Percentiles rank a stretch among this genome's conserved stretches.
phyloP scores from a whole-genome alignment of 1,140 invertebrate genomes.

The Bombyx mori region DNA sequence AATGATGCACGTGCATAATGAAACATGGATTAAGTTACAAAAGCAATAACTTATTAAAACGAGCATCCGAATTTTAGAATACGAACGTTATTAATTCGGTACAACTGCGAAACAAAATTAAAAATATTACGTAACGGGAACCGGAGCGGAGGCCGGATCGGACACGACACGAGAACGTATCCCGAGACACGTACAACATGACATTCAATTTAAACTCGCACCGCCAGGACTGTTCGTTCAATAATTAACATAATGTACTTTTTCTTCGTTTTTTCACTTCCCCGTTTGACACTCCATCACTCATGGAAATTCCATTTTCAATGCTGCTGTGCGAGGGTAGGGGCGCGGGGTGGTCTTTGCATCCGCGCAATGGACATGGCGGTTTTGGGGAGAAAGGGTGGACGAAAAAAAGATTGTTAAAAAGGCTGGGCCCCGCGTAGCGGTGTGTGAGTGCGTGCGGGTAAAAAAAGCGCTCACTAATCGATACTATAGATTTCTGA shows the following conservation, averaged over 20 bases:
- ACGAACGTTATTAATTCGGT: neutral
- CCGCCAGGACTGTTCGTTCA: constrained; percentile 48
- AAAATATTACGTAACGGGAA: constrained; percentile 14
- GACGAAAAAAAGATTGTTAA: constrained; percentile 70
- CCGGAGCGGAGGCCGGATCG: constrained; percentile 11
- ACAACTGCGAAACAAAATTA: neutral
- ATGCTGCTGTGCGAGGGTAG: constrained; percentile 61
- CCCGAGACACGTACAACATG: constrained; percentile 32
- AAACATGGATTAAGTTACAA: neutral
- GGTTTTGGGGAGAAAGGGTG: constrained; percentile 57
- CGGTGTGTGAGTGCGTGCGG: constrained; percentile 63
- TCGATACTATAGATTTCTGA: constrained; percentile 69
- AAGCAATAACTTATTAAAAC: neutral
- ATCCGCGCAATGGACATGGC: constrained; percentile 67
- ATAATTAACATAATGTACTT: constrained; percentile 71
- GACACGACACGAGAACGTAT: constrained; percentile 4
- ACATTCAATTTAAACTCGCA: constrained; percentile 64
- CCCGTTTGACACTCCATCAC: constrained; percentile 71
- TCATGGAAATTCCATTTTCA: constrained; percentile 72
- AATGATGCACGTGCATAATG: no score
- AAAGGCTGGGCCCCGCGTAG: constrained; percentile 60
- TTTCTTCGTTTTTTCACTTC: constrained; percentile 68
- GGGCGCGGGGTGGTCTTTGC: constrained; percentile 60
- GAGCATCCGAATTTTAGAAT: neutral
- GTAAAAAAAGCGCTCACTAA: constrained; percentile 64